Base-by-base conservation (phyloP, 2,888 invertebrate genomes). In the Tenthredo scrophulariae region DNA sequence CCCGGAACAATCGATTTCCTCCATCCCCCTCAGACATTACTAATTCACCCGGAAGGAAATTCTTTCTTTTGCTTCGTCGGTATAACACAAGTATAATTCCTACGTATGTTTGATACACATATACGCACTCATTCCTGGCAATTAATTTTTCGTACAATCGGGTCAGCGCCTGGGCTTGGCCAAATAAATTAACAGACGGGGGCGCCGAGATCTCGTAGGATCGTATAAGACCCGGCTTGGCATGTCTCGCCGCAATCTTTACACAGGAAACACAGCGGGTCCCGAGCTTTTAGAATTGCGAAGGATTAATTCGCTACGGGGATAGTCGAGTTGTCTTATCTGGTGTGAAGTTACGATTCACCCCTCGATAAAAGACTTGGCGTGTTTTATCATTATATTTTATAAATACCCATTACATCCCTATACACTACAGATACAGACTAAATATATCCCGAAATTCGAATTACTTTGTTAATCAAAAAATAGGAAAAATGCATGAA, bases 151-250 rank as follows among this genome's bases (percentile, higher is more conserved):
- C 22, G 22, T 22, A 26, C 62, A 85, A 74, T 84, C 58, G 84
- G 40, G 50, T 50, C 80, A 83, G 65, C 72, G 80, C 26, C 65
- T 40, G 84, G 84, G 72, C 58, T 65, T 65, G 80, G 33, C 72
- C 58, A 80, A 72, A 87, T 88, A 88, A 89, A 89, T 89, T 87
- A 86, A 77, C 86, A 75, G 84, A 85, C 85, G 86, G 77, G 80
- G 75, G 85, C 86, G 77, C 77, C 54, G 77, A 77, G 77, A 77
- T 77, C 77, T 62, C 37, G n/a, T 13, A 37, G 58, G 80, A 18
- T 37, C 58, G 80, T 82, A 86, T 86, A 88, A 88, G 88, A 85
- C 87, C 84, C 83, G 43, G 80, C 75, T 62, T 37, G 83, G 86
- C 83, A 84, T 82, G 86, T 85, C 82, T 84, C 85, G 84, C 84